Evolutionary conservation across 2,797 vertebrate species (phyloP), one percentile per base, ranked within the genome.

Genomic region (Alosa sapidissima): DNA sequence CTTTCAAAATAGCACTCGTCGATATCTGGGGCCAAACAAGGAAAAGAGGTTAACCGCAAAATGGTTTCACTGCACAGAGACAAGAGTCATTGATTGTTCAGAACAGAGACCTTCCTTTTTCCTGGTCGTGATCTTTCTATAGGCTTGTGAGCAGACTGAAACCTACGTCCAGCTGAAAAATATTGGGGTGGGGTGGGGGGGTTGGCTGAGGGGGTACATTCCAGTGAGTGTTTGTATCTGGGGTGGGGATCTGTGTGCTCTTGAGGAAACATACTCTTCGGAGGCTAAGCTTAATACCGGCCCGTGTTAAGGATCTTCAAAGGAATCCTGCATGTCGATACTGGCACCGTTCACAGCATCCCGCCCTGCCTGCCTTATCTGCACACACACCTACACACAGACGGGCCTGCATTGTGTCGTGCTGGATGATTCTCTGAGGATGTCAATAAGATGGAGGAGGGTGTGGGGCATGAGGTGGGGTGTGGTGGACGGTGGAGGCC

Each of bases 1-100:
- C 98, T 95, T 89, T 99, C 97, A 86, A 99, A 98, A 88, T 96
- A 98, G 93, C 98, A 99, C 91, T 99, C 98, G 45, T 99, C 98
- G 88, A 99, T 94, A 95, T 99, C 98, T 99, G 96, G 90, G 96
- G 94, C 95, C 90, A 94, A 84, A 93, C 14, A 84, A 86, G 33
- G 81, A 33, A 82, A 13, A 78, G 13, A 14, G 28, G 28, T 72
- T 14, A 36, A 14, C 28, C 33, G 13, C 11, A 33, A 33, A 65
- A 65, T 11, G 4, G 11, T 72, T 72, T 72, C 33, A 72, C 13
- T 72, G 33, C 65, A 72, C 28, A 10, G 10, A 14, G 28, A 41
- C 33, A 72, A 10, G 11, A 28, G 65, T 5, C 28, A 33, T 14
- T 72, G 65, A 72, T 72, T 72, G 65, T 72, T 72, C 33, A 24